Evolutionary conservation across 2,113 vertebrate genomes (phyloP).

Genomic region (Morone chrysops): DNA sequence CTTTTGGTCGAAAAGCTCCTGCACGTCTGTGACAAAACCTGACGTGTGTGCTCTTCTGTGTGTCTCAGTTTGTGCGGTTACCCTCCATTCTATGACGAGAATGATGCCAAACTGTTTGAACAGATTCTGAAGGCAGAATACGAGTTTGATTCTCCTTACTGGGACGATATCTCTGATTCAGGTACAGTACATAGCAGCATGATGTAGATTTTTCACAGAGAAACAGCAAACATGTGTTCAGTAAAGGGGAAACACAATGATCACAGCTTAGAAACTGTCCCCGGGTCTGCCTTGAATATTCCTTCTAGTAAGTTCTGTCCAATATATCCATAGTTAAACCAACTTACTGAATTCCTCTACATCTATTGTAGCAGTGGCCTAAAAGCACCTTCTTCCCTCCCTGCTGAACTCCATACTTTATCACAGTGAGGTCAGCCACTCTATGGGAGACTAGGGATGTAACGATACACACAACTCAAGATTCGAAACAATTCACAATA

Average conservation of each 20-base stretch:
- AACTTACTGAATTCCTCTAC: not conserved
- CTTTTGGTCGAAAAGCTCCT: not conserved
- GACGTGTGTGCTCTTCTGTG: slow-evolving; percentile 4
- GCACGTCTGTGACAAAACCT: not conserved
- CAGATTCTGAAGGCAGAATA: slow-evolving; percentile 97
- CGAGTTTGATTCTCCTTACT: slow-evolving; percentile 98
- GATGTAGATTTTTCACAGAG: not conserved
- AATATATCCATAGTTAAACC: too few species aligned
- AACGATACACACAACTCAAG: too few species aligned
- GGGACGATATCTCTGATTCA: slow-evolving; percentile 98
- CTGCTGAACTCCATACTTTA: too few species aligned
- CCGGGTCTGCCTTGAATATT: too few species aligned
- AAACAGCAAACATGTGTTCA: not conserved
- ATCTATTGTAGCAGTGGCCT: not conserved
- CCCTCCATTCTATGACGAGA: slow-evolving; percentile 98
- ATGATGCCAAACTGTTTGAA: slow-evolving; percentile 97
- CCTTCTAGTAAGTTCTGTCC: too few species aligned
- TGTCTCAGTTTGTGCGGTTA: slow-evolving; percentile 93
- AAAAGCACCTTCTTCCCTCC: too few species aligned
- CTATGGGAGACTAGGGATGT: too few species aligned
- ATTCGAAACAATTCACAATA: too few species aligned
- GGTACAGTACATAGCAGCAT: slow-evolving; percentile 82
- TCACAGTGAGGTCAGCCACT: too few species aligned
- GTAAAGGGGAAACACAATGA: not conserved
- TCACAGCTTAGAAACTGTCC: not conserved